These are phyloP conservation scores for Ptiloglossa arizonensis DNA, from an alignment of 1,140 invertebrate genomes.

Conservation along the genomic window DNA sequence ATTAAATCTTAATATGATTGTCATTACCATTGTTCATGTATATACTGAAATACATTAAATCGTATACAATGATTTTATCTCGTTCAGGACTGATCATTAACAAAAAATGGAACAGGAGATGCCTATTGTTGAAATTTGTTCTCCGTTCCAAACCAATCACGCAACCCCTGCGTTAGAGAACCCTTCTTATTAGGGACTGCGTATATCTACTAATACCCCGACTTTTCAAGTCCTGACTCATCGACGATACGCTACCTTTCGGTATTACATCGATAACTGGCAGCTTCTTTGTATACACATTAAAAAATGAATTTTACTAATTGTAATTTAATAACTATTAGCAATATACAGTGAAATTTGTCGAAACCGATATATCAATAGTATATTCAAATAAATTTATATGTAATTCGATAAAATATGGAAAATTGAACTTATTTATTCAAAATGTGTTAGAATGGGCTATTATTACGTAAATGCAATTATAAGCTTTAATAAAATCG, in stretches of 20 bases:
- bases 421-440: too few species aligned
- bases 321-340: neutral
- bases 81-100: neutral
- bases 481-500: too few species aligned
- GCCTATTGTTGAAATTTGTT: conserved; percentile 42
- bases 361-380: too few species aligned
- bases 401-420: too few species aligned
- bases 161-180: conserved; percentile 48
- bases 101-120: conserved; percentile 6
- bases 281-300: neutral
- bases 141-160: conserved; percentile 62
- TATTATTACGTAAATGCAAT: too few species aligned
- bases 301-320: neutral
- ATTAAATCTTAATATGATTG: neutral
- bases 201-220: conserved; percentile 26
- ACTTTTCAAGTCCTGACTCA: conserved; percentile 53
- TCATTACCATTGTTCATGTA: neutral
- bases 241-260: conserved; percentile 21
- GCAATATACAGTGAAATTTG: too few species aligned
- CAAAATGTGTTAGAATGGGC: too few species aligned
- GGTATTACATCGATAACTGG: conserved; percentile 57
- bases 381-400: too few species aligned
- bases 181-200: conserved; percentile 37
- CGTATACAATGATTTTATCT: neutral
- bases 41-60: neutral